Percentiles rank a stretch among this genome's conserved stretches.
Conservation (phyloP, 1,140 invertebrate genomes). For the Amyelois transitella region DNA sequence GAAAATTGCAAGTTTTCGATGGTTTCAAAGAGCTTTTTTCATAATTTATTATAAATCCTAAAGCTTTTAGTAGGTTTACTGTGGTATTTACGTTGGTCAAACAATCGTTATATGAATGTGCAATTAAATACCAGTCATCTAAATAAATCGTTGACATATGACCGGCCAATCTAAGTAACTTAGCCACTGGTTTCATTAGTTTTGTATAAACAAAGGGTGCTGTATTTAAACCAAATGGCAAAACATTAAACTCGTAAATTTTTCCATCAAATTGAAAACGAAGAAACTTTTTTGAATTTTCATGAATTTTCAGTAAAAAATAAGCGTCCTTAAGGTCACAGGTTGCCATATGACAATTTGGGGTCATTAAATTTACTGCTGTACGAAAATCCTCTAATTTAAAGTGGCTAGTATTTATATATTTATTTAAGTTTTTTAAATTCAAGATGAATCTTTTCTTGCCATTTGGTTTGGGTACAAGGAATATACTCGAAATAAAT, state of each 20-base stretch:
- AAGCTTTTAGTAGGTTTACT: slow-evolving; percentile 1
- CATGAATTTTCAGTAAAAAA: slow-evolving; percentile 8
- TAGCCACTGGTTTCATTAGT: not conserved
- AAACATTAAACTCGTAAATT: slow-evolving; percentile 13
- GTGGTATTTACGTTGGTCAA: slow-evolving; percentile 7
- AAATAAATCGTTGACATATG: slow-evolving; percentile 15
- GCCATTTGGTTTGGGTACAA: no score
- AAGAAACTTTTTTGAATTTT: slow-evolving; percentile 8
- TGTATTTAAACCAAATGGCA: slow-evolving; percentile 11
- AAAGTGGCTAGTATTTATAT: not conserved
- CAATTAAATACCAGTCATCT: slow-evolving; percentile 20
- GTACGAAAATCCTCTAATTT: slow-evolving; percentile 18
- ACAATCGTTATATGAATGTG: not conserved
- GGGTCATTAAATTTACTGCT: slow-evolving; percentile 8
- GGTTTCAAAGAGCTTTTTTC: slow-evolving; percentile 17
- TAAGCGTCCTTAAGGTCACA: slow-evolving; percentile 8
- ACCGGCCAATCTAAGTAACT: slow-evolving; percentile 3
- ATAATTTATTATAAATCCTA: slow-evolving; percentile 24
- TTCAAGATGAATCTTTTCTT: no score
- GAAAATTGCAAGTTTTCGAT: slow-evolving; percentile 10
- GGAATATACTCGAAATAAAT: no score
- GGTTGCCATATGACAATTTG: slow-evolving; percentile 7
- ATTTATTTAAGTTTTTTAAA: no score
- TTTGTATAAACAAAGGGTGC: slow-evolving; percentile 14
- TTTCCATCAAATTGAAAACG: slow-evolving; percentile 7